Evolutionary conservation across 2,888 invertebrate species (phyloP).

Genomic region (Tortricodes alternella): DNA sequence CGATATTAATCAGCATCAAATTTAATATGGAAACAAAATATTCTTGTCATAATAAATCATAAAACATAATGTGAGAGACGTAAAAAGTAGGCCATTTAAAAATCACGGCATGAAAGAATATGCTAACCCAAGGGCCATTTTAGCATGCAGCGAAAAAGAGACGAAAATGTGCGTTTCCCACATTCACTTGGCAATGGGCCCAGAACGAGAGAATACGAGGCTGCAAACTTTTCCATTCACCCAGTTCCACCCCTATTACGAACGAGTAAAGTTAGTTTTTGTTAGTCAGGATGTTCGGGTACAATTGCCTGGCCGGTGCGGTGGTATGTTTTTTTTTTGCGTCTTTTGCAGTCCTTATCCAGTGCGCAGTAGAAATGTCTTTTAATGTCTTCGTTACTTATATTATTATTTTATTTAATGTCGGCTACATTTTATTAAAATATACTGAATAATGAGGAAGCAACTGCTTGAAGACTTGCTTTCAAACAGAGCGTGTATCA

Average conservation of each 20-base stretch:
- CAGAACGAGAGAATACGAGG: slow-evolving; percentile 30
- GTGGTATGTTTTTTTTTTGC: slow-evolving; percentile 39
- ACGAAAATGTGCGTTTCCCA: slow-evolving; percentile 60
- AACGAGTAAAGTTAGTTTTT: neutral
- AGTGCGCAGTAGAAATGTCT: slow-evolving; percentile 39
- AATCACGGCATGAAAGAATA: slow-evolving; percentile 17
- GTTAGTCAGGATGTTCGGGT: neutral
- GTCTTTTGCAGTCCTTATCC: slow-evolving; percentile 46
- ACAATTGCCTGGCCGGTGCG: slow-evolving; percentile 34
- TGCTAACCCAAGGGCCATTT: slow-evolving; percentile 46
- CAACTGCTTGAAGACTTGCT: no score
- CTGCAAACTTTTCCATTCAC: slow-evolving; percentile 4
- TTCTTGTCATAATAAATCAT: slow-evolving; percentile 5
- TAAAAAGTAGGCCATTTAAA: slow-evolving; percentile 30
- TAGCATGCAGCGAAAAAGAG: slow-evolving; percentile 55
- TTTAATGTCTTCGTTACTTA: slow-evolving; percentile 34
- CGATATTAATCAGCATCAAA: no score
- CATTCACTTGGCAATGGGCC: slow-evolving; percentile 54
- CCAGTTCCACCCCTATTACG: slow-evolving; percentile 4
- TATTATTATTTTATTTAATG: neutral
- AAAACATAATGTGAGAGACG: neutral
- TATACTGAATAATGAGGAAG: no score
- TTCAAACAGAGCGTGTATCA: no score
- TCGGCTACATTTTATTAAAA: no score
- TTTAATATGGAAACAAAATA: neutral